Conservation (phyloP, 2,888 invertebrate species). For the Esperia sulphurella region DNA sequence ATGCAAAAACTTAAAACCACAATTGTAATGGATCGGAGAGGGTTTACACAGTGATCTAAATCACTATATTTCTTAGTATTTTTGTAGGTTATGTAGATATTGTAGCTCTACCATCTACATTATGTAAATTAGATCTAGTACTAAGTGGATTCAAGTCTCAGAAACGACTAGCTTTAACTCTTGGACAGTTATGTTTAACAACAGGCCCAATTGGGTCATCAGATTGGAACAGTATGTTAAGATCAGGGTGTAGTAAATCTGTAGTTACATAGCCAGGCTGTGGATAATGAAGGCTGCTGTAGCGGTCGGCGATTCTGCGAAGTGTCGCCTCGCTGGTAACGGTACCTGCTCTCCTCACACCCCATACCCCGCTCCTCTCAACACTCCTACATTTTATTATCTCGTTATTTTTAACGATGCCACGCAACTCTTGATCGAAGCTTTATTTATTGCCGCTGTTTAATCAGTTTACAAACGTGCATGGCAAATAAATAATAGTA, state of each 20-base stretch:
- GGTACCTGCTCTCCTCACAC: constrained; percentile 20
- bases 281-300: constrained; percentile 29
- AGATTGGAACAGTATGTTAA: background rate
- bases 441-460: constrained; percentile 22
- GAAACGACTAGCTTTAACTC: too few relatives aligned
- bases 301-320: constrained; percentile 32
- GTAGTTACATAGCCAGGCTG: background rate
- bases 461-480: constrained; percentile 12
- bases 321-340: constrained; percentile 34
- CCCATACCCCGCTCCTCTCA: constrained; percentile 11
- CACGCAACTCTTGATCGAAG: constrained; percentile 24
- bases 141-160: too few relatives aligned
- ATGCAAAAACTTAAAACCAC: too few relatives aligned
- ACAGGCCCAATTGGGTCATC: background rate
- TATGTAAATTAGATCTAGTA: too few relatives aligned
- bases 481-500: background rate
- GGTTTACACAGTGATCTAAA: too few relatives aligned
- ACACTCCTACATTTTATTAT: constrained; percentile 35
- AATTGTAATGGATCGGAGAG: too few relatives aligned
- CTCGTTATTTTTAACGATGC: constrained; percentile 40
- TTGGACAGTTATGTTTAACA: too few relatives aligned
- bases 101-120: too few relatives aligned
- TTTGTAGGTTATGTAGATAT: too few relatives aligned
- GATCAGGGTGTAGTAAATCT: constrained; percentile 1
- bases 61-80: too few relatives aligned